Evolutionary conservation across 1,140 invertebrate species (phyloP).

Genomic region (Drosophila triauraria): DNA sequence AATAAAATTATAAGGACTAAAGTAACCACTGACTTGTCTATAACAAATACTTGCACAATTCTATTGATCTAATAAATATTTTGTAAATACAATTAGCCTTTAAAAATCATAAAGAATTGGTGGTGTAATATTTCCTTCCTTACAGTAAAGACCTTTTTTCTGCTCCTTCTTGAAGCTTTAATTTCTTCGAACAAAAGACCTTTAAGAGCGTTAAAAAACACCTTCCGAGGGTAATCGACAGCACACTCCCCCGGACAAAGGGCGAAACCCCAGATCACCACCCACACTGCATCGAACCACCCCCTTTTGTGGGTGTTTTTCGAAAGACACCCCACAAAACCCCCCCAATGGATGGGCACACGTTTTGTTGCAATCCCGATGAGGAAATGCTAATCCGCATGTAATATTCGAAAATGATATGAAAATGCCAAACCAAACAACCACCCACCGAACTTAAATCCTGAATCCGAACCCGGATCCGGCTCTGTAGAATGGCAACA

Average conservation of each 20-base stretch:
- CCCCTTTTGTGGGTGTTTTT: constrained; percentile 38
- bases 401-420: constrained; percentile 84
- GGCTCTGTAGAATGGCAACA: constrained; percentile 54
- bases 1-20: too few species aligned
- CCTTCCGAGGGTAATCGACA: constrained; percentile 43
- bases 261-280: constrained; percentile 7
- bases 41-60: too few species aligned
- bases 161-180: constrained; percentile 20
- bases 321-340: constrained; percentile 19
- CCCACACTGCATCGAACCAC: constrained; percentile 49
- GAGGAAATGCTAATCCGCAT: constrained; percentile 84
- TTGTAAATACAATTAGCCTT: not conserved
- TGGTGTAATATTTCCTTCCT: not conserved
- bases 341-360: constrained; percentile 61
- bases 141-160: not conserved
- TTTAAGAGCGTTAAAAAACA: constrained; percentile 45
- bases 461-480: not conserved
- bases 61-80: not conserved
- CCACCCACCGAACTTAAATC: constrained; percentile 54
- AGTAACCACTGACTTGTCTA: too few species aligned
- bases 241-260: constrained; percentile 40
- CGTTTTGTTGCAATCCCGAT: constrained; percentile 80
- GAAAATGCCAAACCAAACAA: constrained; percentile 81
- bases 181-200: constrained; percentile 8
- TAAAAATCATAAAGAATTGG: not conserved